phyloP scores from a whole-genome alignment of 1,140 invertebrate genomes.

The Cyclargus thomasi region DNA sequence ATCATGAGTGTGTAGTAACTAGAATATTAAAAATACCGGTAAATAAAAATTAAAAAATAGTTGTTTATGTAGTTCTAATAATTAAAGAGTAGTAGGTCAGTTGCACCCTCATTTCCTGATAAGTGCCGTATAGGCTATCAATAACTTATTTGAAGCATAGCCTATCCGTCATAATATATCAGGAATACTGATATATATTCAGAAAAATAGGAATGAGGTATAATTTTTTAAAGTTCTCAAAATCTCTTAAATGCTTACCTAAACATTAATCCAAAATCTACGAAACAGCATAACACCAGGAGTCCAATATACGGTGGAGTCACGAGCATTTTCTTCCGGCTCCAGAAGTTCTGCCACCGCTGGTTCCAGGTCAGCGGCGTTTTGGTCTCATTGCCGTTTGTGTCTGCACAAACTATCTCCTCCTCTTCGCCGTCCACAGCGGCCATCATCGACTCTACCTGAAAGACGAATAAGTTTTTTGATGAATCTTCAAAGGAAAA shows the following conservation, averaged over 20 bases:
- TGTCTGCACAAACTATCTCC: conserved; percentile 53
- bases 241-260: conserved; percentile 48
- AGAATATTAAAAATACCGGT: conserved; percentile 28
- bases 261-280: conserved; percentile 77
- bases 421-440: conserved; percentile 54
- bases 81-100: too few species aligned
- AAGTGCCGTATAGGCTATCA: too few species aligned
- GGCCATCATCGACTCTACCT: conserved; percentile 71
- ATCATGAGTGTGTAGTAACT: conserved; percentile 82
- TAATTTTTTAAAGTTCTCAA: too few species aligned
- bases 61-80: too few species aligned
- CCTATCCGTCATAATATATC: too few species aligned
- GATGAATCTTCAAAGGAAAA: too few species aligned
- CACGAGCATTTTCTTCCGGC: conserved; percentile 65
- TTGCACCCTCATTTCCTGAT: too few species aligned
- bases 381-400: conserved; percentile 65
- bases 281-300: conserved; percentile 72
- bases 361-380: conserved; percentile 54
- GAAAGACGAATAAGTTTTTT: background rate
- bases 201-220: too few species aligned
- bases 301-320: conserved; percentile 72
- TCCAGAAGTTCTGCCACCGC: conserved; percentile 62
- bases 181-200: too few species aligned
- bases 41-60: too few species aligned
- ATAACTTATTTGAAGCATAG: too few species aligned